phyloP scores from a whole-genome alignment of 2,888 invertebrate genomes.

The Plebejus argus region DNA sequence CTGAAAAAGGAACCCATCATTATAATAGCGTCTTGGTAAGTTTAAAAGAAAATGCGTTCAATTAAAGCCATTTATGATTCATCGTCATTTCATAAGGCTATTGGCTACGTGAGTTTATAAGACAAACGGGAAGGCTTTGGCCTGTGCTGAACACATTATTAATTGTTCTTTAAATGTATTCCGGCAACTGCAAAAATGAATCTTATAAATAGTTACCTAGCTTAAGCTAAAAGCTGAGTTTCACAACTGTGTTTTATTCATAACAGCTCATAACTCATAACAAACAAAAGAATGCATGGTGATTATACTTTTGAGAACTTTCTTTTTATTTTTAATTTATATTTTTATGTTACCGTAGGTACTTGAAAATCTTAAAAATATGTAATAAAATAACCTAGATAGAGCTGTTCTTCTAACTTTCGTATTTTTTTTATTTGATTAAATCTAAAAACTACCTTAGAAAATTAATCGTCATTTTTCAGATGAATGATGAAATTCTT shows the following conservation, averaged over 20 bases:
- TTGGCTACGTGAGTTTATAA: conserved; percentile 42
- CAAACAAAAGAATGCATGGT: background rate
- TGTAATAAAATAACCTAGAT: too few relatives aligned
- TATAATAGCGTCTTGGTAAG: conserved; percentile 57
- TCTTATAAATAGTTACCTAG: background rate
- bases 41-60: conserved; percentile 58
- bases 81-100: conserved; percentile 51
- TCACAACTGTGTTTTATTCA: background rate
- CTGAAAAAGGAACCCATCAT: background rate
- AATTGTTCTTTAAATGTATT: conserved; percentile 21
- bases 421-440: too few relatives aligned
- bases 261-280: too few relatives aligned
- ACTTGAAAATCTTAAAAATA: too few relatives aligned
- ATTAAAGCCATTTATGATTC: conserved; percentile 61
- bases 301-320: background rate
- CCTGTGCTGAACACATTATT: conserved; percentile 36
- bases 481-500: too few relatives aligned
- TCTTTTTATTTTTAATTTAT: background rate
- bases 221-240: background rate
- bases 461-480: too few relatives aligned
- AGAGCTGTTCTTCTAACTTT: too few relatives aligned
- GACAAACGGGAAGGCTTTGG: conserved; percentile 43
- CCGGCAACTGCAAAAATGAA: background rate
- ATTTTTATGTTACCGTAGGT: background rate
- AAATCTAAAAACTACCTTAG: too few relatives aligned